phyloP scores from a whole-genome alignment of 2,888 invertebrate genomes.

The Crematogaster levior region DNA sequence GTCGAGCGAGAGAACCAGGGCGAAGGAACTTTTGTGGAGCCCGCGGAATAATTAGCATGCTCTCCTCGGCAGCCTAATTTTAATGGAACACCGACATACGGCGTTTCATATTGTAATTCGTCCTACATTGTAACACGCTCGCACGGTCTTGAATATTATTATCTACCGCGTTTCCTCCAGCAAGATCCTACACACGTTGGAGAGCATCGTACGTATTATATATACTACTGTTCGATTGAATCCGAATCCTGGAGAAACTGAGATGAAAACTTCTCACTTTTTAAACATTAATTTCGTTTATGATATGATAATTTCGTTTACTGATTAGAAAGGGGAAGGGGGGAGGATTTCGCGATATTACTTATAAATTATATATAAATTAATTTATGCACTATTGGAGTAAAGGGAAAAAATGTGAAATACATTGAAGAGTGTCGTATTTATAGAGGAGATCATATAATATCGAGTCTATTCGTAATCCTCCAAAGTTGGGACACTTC shows the following conservation, averaged over 20 bases:
- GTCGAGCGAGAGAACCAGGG: slow-evolving; percentile 52
- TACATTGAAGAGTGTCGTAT: not conserved
- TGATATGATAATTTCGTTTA: no score
- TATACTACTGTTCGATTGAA: slow-evolving; percentile 24
- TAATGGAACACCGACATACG: slow-evolving; percentile 54
- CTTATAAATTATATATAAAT: no score
- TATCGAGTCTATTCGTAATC: not conserved
- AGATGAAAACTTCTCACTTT: not conserved
- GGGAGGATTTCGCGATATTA: no score
- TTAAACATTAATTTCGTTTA: no score
- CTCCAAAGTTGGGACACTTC: not conserved
- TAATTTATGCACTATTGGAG: not conserved
- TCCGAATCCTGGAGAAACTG: not conserved
- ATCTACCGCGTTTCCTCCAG: slow-evolving; percentile 44
- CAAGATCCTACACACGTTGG: slow-evolving; percentile 10
- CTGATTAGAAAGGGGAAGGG: no score
- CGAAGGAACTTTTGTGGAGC: slow-evolving; percentile 53
- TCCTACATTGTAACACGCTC: slow-evolving; percentile 48
- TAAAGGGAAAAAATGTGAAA: no score
- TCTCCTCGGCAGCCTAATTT: slow-evolving; percentile 53
- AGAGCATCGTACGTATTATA: slow-evolving; percentile 10
- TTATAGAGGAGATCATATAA: not conserved
- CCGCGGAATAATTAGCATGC: slow-evolving; percentile 55
- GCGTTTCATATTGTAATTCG: slow-evolving; percentile 56
- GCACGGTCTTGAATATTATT: slow-evolving; percentile 52